Base-by-base conservation (phyloP, 1,140 invertebrate genomes). In the Temnothorax curvispinosus region DNA sequence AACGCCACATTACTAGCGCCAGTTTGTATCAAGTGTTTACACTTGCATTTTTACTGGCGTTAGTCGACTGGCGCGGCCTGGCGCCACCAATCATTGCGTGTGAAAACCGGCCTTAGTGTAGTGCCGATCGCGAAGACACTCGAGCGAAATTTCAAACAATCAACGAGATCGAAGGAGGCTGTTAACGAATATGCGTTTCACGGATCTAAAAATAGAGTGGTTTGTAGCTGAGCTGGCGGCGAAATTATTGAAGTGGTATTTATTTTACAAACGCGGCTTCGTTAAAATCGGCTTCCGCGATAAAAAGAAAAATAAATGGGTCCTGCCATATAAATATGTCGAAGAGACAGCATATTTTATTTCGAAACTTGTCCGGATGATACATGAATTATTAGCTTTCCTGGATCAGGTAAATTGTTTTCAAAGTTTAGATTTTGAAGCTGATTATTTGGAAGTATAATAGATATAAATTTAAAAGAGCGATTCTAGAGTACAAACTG, bases 301-400 rank as follows among this genome's bases (percentile, higher is more conserved):
- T 27, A 27, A 27, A 0, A 27, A 27, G 27, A 27, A 97, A 1
- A 96, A 97, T 86, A 96, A 97, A 87, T 97, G 96, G 92, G 96
- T 97, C 81, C 96, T 97, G 74, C 97, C 97, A 0, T 90, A 95
- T 75, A 96, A 96, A 87, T 97, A 96, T 92, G 93, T 92, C 64
- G 90, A 96, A 11, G 95, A 97, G 85, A 95, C 13, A 93, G 95
- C n/a, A 96, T 96, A 92, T 97, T 97, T 91, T 97, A 97, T 93
- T 97, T 98, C 92, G 89, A 96, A 85, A 93, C 96, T 1, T 94
- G 96, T 67, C 92, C 95, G 0, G 95, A 96, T 89, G 97, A 98
- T 93, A 95, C 97, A 0, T 98, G 97, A 95, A 96, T 98, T 44
- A 94, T 96, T 4, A 97, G 97, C 13, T 97, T 96, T 93, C 97